Base-by-base conservation (phyloP, 2,113 vertebrate species). In the Bujurquina vittata region DNA sequence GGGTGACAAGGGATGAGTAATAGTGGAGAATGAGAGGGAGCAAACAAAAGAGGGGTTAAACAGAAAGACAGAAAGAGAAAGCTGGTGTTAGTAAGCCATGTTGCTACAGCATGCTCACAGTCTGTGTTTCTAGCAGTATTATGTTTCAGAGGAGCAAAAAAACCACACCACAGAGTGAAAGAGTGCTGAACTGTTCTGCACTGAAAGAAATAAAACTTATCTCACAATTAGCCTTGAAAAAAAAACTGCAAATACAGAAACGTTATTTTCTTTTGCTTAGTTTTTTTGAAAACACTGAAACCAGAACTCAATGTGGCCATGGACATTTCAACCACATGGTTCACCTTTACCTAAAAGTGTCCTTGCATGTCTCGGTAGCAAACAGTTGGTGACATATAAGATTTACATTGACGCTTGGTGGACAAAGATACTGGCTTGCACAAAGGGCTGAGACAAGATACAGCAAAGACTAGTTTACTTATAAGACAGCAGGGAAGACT, bases 21-120 rank as follows among this genome's bases (percentile, higher is more conserved):
- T 33, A 49, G 79, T 43, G n/a, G 76, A n/a, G 56, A 72, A 35
- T 62, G 73, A 58, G 75, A 74, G 79, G 84, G 67, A 87, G 46
- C 65, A 49, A 61, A 76, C 6, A 69, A 54, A 84, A 61, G 59
- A 52, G 56, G 35, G 74, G 60, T 63, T 40, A 62, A 49, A 33
- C 18, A 72, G 43, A 69, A 57, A 56, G 63, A 77, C 46, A 84
- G 15, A 73, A 56, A 62, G 49, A n/a, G n/a, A 87, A 77, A 86
- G 79, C 17, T 83, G 74, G 75, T 17, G 60, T 95, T 94, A 95
- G 93, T 90, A 67, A n/a, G 82, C 57, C 29, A 54, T 18, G 77
- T 56, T 49, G 62, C 73, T 6, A 43, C 29, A 74, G 69, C 85
- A 88, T 83, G 81, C 77, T 69, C 31, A 72, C 4, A 62, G 7